Conservation (phyloP, 1,140 invertebrate species). For the Metaphire vulgaris region DNA sequence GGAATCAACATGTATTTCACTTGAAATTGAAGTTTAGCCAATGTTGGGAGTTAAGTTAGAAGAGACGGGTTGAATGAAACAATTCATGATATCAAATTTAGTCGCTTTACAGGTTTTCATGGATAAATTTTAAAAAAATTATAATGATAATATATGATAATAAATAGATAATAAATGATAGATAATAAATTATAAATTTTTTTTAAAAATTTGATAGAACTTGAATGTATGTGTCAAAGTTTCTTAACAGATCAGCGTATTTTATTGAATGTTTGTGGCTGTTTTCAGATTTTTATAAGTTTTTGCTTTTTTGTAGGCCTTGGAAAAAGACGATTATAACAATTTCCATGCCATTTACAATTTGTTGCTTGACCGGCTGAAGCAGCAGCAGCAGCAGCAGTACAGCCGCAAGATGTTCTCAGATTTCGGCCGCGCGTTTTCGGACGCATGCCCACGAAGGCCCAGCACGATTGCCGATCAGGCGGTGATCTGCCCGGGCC, state of each 20-base stretch:
- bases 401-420: conserved; percentile 37
- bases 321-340: conserved; percentile 79
- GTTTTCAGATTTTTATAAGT: too few relatives aligned
- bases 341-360: conserved; percentile 92
- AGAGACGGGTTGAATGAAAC: too few relatives aligned
- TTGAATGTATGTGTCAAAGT: not conserved
- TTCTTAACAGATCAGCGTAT: not conserved
- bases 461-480: conserved; percentile 34
- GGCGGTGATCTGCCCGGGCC: conserved; percentile 25
- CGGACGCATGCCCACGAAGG: conserved; percentile 40
- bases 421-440: conserved; percentile 50
- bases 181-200: too few relatives aligned
- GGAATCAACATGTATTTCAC: too few relatives aligned
- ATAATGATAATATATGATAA: too few relatives aligned
- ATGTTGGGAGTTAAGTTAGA: too few relatives aligned
- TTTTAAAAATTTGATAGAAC: not conserved
- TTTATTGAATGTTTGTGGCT: too few relatives aligned
- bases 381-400: conserved; percentile 36
- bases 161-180: too few relatives aligned
- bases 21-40: too few relatives aligned
- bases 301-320: conserved; percentile 61
- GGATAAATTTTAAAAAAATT: not conserved
- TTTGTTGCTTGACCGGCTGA: conserved; percentile 70
- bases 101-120: not conserved
- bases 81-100: too few relatives aligned